Percentiles rank a stretch among this genome's conserved stretches.
Conservation (phyloP, 53 echinoderm and acorn worm species). For the Astropecten irregularis region DNA sequence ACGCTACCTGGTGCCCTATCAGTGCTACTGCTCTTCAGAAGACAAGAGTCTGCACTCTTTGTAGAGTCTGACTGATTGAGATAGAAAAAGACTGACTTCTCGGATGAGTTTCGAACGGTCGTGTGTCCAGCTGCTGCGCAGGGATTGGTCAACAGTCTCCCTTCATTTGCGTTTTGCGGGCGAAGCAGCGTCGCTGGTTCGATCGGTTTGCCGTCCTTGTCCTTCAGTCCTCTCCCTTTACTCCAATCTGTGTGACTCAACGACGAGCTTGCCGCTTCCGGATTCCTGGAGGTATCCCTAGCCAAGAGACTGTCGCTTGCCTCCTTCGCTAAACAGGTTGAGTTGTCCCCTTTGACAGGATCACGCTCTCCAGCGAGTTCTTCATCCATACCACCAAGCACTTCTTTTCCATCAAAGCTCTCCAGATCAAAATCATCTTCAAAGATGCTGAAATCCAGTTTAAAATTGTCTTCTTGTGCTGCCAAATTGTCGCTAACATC, state of each 20-base stretch:
- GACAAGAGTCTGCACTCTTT: neutral
- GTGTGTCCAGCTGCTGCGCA: neutral
- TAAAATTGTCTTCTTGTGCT: neutral
- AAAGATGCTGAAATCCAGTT: slow-evolving; percentile 42
- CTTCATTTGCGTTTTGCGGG: slow-evolving; percentile 41
- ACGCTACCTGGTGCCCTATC: neutral
- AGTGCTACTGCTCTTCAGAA: neutral
- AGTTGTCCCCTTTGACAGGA: neutral
- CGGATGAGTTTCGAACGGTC: neutral
- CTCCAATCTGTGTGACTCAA: slow-evolving; percentile 70
- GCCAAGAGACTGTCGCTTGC: too few species aligned
- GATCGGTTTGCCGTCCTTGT: slow-evolving; percentile 47
- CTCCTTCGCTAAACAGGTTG: neutral
- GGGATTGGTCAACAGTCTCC: slow-evolving; percentile 30
- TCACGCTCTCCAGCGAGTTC: neutral
- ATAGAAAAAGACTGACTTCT: neutral
- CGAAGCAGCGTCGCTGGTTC: slow-evolving; percentile 69
- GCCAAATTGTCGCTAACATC: neutral
- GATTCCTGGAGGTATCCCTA: neutral
- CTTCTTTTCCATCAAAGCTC: neutral
- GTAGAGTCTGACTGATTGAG: neutral
- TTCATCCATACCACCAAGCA: neutral
- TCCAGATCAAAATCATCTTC: slow-evolving; percentile 1
- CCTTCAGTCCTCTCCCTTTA: slow-evolving; percentile 69
- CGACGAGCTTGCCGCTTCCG: neutral